Evolutionary conservation across 2,888 invertebrate genomes (phyloP).

Genomic region (Strigamia crassipes): DNA sequence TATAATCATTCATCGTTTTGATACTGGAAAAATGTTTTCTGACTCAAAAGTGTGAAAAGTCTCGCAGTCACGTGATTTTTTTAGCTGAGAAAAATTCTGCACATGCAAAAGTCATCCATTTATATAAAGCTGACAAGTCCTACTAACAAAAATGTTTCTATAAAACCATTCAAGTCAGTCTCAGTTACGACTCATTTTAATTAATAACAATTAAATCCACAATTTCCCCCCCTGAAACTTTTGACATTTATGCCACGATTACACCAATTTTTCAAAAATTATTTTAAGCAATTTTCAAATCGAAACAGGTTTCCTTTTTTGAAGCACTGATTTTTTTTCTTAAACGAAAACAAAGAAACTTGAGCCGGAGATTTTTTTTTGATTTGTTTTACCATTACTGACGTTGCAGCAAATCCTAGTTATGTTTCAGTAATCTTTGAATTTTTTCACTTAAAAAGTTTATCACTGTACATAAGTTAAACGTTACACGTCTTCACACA

Average conservation of each 20-base stretch:
- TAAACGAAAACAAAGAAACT: neutral
- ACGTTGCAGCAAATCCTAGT: neutral
- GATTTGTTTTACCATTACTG: neutral
- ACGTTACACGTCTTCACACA: slow-evolving; percentile 50
- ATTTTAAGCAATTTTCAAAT: neutral
- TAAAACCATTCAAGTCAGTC: neutral
- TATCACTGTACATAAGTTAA: slow-evolving; percentile 49
- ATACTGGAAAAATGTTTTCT: slow-evolving; percentile 2
- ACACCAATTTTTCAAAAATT: neutral
- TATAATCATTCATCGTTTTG: neutral
- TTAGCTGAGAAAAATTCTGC: slow-evolving; percentile 39
- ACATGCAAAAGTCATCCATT: slow-evolving; percentile 34
- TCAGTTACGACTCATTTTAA: neutral
- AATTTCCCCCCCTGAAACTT: neutral
- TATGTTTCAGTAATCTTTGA: slow-evolving; percentile 28
- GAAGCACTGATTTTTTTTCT: neutral
- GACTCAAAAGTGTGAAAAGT: slow-evolving; percentile 41
- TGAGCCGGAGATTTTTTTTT: neutral
- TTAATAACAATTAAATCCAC: slow-evolving; percentile 28
- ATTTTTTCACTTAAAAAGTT: slow-evolving; percentile 22
- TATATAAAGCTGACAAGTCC: slow-evolving; percentile 42
- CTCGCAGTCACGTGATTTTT: slow-evolving; percentile 36
- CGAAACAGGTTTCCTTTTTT: neutral
- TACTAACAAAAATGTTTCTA: slow-evolving; percentile 28
- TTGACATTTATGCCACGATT: neutral